A percentile compares a stretch with the other conserved stretches of the same genome.
Evolutionary conservation across 1,140 invertebrate species (phyloP).

Genomic region (Philopotamus ludificatus): DNA sequence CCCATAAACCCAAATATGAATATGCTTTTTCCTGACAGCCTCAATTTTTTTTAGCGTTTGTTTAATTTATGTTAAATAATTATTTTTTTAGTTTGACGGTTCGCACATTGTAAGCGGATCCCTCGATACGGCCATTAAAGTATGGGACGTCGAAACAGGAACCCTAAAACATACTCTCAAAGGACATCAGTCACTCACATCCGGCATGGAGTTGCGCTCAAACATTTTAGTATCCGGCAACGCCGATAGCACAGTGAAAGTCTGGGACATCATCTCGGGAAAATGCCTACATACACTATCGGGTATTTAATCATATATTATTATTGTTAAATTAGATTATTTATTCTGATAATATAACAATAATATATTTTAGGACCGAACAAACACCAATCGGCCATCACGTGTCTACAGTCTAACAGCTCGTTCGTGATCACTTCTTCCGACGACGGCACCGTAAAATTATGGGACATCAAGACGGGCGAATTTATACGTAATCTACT

Average conservation of each 20-base stretch:
- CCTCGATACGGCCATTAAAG: conserved; percentile 94
- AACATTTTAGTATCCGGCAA: conserved; percentile 98
- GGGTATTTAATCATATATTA: too few relatives aligned
- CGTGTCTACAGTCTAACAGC: conserved; percentile 95
- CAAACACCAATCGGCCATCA: conserved; percentile 97
- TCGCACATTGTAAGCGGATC: conserved; percentile 96
- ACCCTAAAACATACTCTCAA: conserved; percentile 90
- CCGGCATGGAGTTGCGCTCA: conserved; percentile 95
- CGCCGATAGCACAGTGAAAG: conserved; percentile 98
- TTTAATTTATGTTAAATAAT: too few relatives aligned
- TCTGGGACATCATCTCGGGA: conserved; percentile 98
- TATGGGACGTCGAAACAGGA: conserved; percentile 96
- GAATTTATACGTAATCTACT: conserved; percentile 96
- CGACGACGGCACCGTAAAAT: conserved; percentile 97
- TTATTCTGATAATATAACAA: too few relatives aligned
- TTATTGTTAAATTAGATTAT: too few relatives aligned
- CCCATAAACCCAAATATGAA: too few relatives aligned
- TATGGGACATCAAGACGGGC: conserved; percentile 96
- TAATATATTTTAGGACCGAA: conserved; percentile 90
- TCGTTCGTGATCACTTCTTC: conserved; percentile 98
- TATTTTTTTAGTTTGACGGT: conserved; percentile 98
- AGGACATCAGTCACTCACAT: conserved; percentile 97
- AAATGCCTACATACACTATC: conserved; percentile 96
- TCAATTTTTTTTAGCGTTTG: too few relatives aligned
- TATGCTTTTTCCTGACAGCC: too few relatives aligned